Base-by-base conservation (phyloP, 2,113 vertebrate genomes). In the Anarhynchus alexandrinus region DNA sequence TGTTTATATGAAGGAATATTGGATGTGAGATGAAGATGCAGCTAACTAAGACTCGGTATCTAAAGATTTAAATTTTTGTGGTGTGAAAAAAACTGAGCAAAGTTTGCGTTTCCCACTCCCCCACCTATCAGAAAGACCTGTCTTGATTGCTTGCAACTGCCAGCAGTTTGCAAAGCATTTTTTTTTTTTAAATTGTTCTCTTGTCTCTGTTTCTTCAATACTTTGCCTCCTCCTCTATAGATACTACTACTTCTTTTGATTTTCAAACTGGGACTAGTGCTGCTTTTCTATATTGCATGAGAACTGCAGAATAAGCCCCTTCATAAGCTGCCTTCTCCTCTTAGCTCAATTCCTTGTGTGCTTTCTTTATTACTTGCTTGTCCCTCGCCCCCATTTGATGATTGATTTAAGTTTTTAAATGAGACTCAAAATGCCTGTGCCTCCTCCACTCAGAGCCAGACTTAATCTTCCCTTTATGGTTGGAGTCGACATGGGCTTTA, bases 321-420 rank as follows among this genome's bases (percentile, higher is more conserved):
- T 71, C 36, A 32, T 30, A 65, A 69, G 2, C 29, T 80, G 26
- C 26, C 36, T 77, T 80, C 19, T 36, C 47, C 54, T 92, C 47
- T 17, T 45, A 59, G 38, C 36, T 86, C 40, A 67, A 3, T 79
- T 86, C 12, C 18, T 84, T 74, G 23, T 86, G 20, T 59, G 25
- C 38, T 86, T 91, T 93, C n/a, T 22, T 66, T 73, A 55, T 67
- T 91, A 85, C 11, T 83, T 92, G 5, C 18, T 91, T 83, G 49
- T 89, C 65, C 40, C 36, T 77, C 20, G 3, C 36, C 66, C 49
- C 25, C 11, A 49, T 21, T 36, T 65, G 38, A 55, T 95, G 84
- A 81, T 69, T 62, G 58, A 87, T 95, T 86, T 86, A 95, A 73
- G 23, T 45, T 71, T 96, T 84, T 90, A 78, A 82, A 15, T 65